Evolutionary conservation across 2,113 vertebrate genomes (phyloP).

Genomic region (Variabilichromis moorii): DNA sequence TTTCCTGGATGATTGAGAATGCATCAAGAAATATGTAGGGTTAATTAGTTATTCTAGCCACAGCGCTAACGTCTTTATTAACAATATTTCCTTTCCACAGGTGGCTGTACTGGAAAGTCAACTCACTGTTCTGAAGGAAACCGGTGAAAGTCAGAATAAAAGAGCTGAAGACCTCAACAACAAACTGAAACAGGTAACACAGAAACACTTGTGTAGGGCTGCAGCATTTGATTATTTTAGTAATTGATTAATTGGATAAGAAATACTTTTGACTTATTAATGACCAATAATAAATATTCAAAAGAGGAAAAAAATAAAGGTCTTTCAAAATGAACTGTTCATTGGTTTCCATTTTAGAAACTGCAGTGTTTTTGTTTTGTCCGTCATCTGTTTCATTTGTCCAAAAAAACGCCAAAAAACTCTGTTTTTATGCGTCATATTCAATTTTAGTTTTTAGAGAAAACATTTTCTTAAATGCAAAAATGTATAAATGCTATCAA

Average conservation of each 20-base stretch:
- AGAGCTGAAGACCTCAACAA: slow-evolving; percentile 83
- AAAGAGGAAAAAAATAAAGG: neutral
- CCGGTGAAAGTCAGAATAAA: slow-evolving; percentile 81
- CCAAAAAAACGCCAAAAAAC: neutral
- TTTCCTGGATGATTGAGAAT: no score
- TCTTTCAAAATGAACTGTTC: neutral
- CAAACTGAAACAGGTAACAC: slow-evolving; percentile 86
- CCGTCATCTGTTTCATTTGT: neutral
- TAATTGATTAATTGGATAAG: neutral
- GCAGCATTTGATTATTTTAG: neutral
- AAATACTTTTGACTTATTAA: neutral
- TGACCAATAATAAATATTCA: neutral
- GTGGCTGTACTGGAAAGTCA: slow-evolving; percentile 81
- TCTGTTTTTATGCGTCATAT: neutral
- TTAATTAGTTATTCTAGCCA: neutral
- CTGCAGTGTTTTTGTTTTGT: neutral
- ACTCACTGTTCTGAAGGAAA: slow-evolving; percentile 76
- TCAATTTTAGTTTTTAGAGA: neutral
- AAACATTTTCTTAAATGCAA: neutral
- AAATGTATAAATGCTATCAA: neutral
- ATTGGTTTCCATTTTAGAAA: neutral
- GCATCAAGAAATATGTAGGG: neutral
- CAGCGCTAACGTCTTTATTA: neutral
- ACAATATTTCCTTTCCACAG: slow-evolving; percentile 52
- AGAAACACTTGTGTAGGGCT: neutral